phyloP scores from a whole-genome alignment of 2,113 vertebrate species.

The Cyprinus carpio region DNA sequence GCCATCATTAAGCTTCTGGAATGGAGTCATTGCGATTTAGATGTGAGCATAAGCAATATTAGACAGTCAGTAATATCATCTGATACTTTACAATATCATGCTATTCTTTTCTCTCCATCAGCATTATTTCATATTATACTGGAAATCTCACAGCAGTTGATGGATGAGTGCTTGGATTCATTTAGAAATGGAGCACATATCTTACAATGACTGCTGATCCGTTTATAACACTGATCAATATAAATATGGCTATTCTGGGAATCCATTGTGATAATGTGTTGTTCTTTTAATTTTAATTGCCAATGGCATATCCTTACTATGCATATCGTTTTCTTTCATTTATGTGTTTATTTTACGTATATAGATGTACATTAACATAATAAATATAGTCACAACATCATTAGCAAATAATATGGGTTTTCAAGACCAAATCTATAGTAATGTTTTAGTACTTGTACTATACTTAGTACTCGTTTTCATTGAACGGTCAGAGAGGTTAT shows the following conservation, averaged over 20 bases:
- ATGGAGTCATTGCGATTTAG: slow-evolving; percentile 77
- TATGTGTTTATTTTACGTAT: background rate
- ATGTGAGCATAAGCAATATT: slow-evolving; percentile 77
- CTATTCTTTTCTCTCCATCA: slow-evolving; percentile 53
- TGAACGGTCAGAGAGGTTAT: too few relatives aligned
- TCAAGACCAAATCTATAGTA: too few relatives aligned
- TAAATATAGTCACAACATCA: too few relatives aligned
- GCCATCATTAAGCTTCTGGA: slow-evolving; percentile 75
- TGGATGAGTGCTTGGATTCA: slow-evolving; percentile 52
- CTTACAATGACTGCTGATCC: slow-evolving; percentile 12
- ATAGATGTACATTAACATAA: background rate
- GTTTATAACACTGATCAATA: slow-evolving; percentile 13
- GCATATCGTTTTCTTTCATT: background rate
- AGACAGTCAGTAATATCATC: slow-evolving; percentile 73
- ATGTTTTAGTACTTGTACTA: too few relatives aligned
- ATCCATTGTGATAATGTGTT: background rate
- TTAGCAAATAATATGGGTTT: too few relatives aligned
- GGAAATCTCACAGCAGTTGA: slow-evolving; percentile 73
- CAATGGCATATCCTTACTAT: background rate
- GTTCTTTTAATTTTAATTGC: slow-evolving; percentile 1
- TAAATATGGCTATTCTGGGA: background rate
- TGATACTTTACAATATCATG: slow-evolving; percentile 66
- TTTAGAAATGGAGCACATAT: slow-evolving; percentile 18
- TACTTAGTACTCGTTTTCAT: too few relatives aligned
- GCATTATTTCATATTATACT: slow-evolving; percentile 73